Evolutionary conservation across 1,140 invertebrate genomes (phyloP).

Genomic region (Papilio helenus): DNA sequence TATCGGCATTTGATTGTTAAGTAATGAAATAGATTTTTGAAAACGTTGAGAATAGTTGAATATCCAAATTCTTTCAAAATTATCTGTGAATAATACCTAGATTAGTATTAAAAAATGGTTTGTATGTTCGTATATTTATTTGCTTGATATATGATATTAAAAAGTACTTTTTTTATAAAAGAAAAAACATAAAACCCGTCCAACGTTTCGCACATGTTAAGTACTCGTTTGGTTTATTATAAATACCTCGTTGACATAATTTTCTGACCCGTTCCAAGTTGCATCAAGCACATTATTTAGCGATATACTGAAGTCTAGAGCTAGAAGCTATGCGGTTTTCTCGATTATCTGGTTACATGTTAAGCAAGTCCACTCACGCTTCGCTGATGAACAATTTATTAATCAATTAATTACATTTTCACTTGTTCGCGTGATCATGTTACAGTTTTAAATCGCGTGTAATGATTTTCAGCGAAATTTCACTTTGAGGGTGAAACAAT

Average conservation of each 20-base stretch:
- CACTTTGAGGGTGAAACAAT: background rate
- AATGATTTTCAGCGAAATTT: background rate
- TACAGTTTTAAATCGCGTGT: background rate
- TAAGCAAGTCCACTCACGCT: slow-evolving; percentile 9
- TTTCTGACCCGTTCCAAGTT: background rate
- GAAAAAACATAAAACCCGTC: background rate
- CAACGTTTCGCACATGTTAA: background rate
- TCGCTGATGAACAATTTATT: background rate
- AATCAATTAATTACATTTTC: slow-evolving; percentile 27
- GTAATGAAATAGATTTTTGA: too few relatives aligned
- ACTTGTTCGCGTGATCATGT: slow-evolving; percentile 20
- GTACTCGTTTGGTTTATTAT: background rate
- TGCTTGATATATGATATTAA: background rate
- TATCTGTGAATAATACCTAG: background rate
- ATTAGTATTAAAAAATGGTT: too few relatives aligned
- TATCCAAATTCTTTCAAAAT: background rate
- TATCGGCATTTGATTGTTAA: background rate
- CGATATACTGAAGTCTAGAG: background rate
- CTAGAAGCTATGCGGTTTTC: slow-evolving; percentile 9
- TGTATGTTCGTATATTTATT: too few relatives aligned
- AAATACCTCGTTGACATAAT: background rate
- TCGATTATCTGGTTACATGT: slow-evolving; percentile 16
- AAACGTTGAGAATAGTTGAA: background rate
- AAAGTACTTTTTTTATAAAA: background rate
- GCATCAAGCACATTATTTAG: background rate